Evolutionary conservation across 1,140 invertebrate species (phyloP).

Genomic region (Trachymyrmex septentrionalis): DNA sequence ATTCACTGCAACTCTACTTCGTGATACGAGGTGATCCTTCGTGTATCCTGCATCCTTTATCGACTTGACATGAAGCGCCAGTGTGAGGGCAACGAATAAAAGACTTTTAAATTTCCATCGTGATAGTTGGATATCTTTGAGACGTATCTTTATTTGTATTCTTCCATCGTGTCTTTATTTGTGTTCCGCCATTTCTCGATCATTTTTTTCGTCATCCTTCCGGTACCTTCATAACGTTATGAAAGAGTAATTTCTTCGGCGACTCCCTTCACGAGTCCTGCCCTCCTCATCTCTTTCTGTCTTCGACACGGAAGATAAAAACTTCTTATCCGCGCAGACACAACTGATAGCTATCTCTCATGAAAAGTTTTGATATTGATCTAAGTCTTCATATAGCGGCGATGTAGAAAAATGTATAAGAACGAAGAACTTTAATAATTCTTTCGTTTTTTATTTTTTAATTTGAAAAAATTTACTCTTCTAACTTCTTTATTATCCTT

Average conservation of each 20-base stretch:
- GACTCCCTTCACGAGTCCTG: not conserved
- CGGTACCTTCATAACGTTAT: slow-evolving; percentile 12
- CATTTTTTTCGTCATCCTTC: not conserved
- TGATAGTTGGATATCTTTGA: slow-evolving; percentile 42
- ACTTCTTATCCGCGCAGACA: slow-evolving; percentile 19
- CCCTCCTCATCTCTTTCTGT: not conserved
- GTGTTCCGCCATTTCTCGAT: not conserved
- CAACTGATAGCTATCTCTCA: not conserved
- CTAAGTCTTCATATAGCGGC: slow-evolving; percentile 22
- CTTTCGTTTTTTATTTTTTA: slow-evolving; percentile 10
- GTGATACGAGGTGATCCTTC: not conserved
- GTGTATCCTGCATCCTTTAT: not conserved
- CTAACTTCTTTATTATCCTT: not conserved
- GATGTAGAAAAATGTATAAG: slow-evolving; percentile 1
- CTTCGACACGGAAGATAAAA: slow-evolving; percentile 17
- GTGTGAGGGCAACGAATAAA: slow-evolving; percentile 66
- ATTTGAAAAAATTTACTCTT: not conserved
- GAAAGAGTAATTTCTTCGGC: slow-evolving; percentile 45
- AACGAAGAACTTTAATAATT: not conserved
- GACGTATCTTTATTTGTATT: slow-evolving; percentile 7
- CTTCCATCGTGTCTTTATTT: not conserved
- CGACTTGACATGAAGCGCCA: not conserved
- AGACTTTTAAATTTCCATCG: slow-evolving; percentile 66
- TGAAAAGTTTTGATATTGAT: slow-evolving; percentile 61
- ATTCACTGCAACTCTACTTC: not conserved